Percentiles rank a stretch among this genome's conserved stretches.
Conservation (phyloP, 1,140 invertebrate genomes). For the Hycleus phaleratus region DNA sequence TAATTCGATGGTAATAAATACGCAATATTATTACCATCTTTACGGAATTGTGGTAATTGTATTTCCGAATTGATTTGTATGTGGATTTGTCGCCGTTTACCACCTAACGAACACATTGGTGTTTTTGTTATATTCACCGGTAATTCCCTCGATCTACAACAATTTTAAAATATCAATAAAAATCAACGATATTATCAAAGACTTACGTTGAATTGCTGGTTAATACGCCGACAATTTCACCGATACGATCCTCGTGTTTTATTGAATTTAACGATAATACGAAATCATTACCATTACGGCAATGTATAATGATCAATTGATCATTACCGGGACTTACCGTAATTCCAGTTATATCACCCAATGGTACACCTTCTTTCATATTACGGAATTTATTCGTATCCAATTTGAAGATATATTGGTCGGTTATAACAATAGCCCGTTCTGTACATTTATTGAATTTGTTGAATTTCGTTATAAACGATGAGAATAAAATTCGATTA, state of each 20-base stretch:
- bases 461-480: slow-evolving; percentile 57
- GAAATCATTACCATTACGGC: slow-evolving; percentile 83
- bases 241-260: slow-evolving; percentile 63
- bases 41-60: slow-evolving; percentile 53
- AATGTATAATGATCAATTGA: slow-evolving; percentile 84
- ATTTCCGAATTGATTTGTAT: slow-evolving; percentile 55
- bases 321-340: slow-evolving; percentile 76
- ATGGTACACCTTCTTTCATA: slow-evolving; percentile 63
- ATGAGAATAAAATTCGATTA: slow-evolving; percentile 56
- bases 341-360: slow-evolving; percentile 59
- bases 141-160: slow-evolving; percentile 53
- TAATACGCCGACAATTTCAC: slow-evolving; percentile 82
- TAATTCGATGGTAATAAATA: slow-evolving; percentile 48
- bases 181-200: background rate
- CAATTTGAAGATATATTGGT: slow-evolving; percentile 81
- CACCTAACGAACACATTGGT: slow-evolving; percentile 66
- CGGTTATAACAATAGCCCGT: slow-evolving; percentile 81
- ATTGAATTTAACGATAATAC: slow-evolving; percentile 63
- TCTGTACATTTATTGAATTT: slow-evolving; percentile 82
- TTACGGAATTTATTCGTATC: slow-evolving; percentile 79
- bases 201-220: slow-evolving; percentile 68
- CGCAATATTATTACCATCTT: slow-evolving; percentile 47
- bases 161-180: slow-evolving; percentile 12
- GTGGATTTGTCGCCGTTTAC: slow-evolving; percentile 54
- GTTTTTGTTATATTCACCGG: slow-evolving; percentile 56